A percentile compares a stretch with the other conserved stretches of the same genome.
These are phyloP conservation scores for Machimus atricapillus DNA, from an alignment of 2,888 invertebrate genomes.

Conservation along the genomic window DNA sequence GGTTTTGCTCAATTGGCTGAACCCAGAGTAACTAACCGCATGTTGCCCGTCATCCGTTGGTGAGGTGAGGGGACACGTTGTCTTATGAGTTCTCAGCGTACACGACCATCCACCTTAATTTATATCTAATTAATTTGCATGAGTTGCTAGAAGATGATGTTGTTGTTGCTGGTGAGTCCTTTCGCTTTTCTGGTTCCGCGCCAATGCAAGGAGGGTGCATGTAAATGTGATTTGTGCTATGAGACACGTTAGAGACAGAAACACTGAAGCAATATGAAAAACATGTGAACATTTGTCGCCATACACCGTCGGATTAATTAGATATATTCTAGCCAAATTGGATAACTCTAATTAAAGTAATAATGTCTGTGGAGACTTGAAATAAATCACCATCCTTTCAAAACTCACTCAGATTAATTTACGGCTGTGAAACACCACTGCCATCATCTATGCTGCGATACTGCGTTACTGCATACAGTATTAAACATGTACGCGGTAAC, in stretches of 20 bases:
- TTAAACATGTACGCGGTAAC: background rate
- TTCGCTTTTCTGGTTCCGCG: background rate
- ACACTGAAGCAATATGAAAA: background rate
- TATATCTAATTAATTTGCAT: constrained; percentile 20
- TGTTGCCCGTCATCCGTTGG: background rate
- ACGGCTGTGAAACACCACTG: background rate
- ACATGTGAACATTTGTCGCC: background rate
- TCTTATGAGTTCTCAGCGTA: background rate
- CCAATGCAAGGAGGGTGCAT: no score
- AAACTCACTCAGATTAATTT: background rate
- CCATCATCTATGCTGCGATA: background rate
- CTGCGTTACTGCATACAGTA: background rate
- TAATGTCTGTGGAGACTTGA: background rate
- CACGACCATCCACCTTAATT: background rate
- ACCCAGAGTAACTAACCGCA: background rate
- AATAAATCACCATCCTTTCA: background rate
- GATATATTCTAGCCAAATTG: background rate
- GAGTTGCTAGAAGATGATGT: background rate
- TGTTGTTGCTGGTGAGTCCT: background rate
- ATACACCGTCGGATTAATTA: background rate
- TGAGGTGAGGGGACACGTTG: background rate
- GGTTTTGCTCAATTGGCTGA: background rate
- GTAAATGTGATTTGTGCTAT: background rate
- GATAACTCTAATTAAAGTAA: background rate
- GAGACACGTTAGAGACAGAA: background rate